Conservation (phyloP, 1,140 invertebrate genomes). For the Solenopsis invicta region DNA sequence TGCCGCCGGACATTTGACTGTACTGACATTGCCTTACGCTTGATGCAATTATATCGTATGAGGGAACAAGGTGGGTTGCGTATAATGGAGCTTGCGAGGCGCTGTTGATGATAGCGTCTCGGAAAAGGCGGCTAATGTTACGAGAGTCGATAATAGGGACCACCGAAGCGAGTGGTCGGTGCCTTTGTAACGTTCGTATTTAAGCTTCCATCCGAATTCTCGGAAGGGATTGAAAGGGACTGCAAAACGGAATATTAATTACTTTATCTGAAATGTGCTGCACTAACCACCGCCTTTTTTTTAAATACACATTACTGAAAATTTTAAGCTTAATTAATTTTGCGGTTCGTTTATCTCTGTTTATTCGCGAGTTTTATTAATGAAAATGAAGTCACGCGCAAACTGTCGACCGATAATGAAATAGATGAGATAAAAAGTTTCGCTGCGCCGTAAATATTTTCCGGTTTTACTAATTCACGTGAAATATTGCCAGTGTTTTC, state of each 20-base stretch:
- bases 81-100: constrained; percentile 19
- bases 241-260: constrained; percentile 12
- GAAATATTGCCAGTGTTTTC: background rate
- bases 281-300: background rate
- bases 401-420: constrained; percentile 16
- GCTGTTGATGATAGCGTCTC: constrained; percentile 61
- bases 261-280: background rate
- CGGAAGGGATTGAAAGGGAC: background rate
- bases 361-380: background rate
- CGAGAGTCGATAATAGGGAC: constrained; percentile 65
- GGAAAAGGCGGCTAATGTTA: constrained; percentile 69
- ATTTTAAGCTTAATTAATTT: constrained; percentile 6
- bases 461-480: background rate
- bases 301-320: background rate
- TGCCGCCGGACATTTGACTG: constrained; percentile 22
- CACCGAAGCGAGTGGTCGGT: constrained; percentile 20
- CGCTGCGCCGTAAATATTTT: constrained; percentile 4
- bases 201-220: constrained; percentile 21
- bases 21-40: background rate
- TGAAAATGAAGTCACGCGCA: background rate
- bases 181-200: constrained; percentile 42
- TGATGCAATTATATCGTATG: constrained; percentile 41
- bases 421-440: background rate
- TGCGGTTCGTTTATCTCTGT: background rate
- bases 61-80: background rate